These are phyloP conservation scores for Drosophila persimilis DNA, from an alignment of 1,140 invertebrate genomes.

Conservation along the genomic window DNA sequence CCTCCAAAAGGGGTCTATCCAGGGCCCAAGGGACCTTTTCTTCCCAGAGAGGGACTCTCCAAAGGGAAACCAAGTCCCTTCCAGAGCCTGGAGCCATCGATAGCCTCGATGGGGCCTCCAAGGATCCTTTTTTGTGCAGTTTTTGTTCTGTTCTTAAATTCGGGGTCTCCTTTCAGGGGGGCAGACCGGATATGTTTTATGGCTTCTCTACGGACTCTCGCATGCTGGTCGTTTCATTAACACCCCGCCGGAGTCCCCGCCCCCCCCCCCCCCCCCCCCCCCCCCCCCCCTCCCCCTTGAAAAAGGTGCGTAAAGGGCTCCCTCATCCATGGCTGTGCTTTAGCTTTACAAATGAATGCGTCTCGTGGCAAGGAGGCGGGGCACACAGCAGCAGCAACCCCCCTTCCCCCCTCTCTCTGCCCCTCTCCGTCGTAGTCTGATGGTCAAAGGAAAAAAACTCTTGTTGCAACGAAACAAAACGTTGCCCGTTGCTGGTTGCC, in stretches of 20 bases:
- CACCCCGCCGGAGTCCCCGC: constrained; percentile 39
- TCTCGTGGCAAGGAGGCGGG: constrained; percentile 52
- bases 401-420: too few species aligned
- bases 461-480: constrained; percentile 53
- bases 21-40: too few species aligned
- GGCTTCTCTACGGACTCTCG: constrained; percentile 27
- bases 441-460: constrained; percentile 77
- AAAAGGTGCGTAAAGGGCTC: constrained; percentile 72
- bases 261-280: too few species aligned
- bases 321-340: constrained; percentile 41
- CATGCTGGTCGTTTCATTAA: constrained; percentile 72
- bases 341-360: constrained; percentile 77
- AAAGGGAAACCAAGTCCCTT: too few species aligned
- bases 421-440: constrained; percentile 6
- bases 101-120: too few species aligned
- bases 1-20: too few species aligned
- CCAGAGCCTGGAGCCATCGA: too few species aligned
- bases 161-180: too few species aligned
- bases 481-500: constrained; percentile 28
- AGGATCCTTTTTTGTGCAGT: too few species aligned
- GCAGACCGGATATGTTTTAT: constrained; percentile 33
- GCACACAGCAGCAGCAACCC: background rate
- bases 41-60: too few species aligned
- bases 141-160: too few species aligned
- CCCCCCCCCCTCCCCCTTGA: background rate